Percentiles rank a stretch among this genome's conserved stretches.
Evolutionary conservation across 2,888 invertebrate genomes (phyloP).

Genomic region (Agrotis clavis): DNA sequence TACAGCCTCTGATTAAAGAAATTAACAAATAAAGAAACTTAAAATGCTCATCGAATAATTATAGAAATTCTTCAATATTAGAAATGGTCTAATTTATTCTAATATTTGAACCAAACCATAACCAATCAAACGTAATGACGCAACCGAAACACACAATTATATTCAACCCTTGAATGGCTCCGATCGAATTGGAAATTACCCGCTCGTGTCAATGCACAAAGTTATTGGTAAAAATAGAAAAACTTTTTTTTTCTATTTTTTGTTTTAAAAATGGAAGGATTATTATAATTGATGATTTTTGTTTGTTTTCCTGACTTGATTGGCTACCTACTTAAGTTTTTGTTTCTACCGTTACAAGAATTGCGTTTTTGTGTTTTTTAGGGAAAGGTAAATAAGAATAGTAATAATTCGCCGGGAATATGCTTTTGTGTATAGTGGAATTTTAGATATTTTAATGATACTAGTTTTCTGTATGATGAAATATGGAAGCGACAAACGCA

Average conservation of each 20-base stretch:
- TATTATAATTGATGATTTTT: constrained; percentile 52
- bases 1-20: too few species aligned
- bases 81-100: constrained; percentile 35
- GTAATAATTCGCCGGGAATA: not conserved
- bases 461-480: not conserved
- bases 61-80: constrained; percentile 26
- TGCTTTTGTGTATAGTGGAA: not conserved
- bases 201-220: constrained; percentile 62
- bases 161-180: constrained; percentile 66
- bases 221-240: constrained; percentile 45
- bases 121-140: constrained; percentile 62
- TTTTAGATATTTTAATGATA: not conserved
- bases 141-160: constrained; percentile 56
- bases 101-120: constrained; percentile 57
- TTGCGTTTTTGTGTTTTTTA: constrained; percentile 4
- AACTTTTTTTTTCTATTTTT: constrained; percentile 6
- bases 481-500: not conserved
- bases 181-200: constrained; percentile 55
- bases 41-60: not conserved
- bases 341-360: constrained; percentile 31
- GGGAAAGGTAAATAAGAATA: not conserved
- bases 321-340: constrained; percentile 33
- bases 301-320: constrained; percentile 55
- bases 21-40: too few species aligned
- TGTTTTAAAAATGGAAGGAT: constrained; percentile 15